Percentiles rank a stretch among this genome's conserved stretches.
These are phyloP conservation scores for Lymantria monacha DNA, from an alignment of 2,888 invertebrate genomes.

Conservation along the genomic window DNA sequence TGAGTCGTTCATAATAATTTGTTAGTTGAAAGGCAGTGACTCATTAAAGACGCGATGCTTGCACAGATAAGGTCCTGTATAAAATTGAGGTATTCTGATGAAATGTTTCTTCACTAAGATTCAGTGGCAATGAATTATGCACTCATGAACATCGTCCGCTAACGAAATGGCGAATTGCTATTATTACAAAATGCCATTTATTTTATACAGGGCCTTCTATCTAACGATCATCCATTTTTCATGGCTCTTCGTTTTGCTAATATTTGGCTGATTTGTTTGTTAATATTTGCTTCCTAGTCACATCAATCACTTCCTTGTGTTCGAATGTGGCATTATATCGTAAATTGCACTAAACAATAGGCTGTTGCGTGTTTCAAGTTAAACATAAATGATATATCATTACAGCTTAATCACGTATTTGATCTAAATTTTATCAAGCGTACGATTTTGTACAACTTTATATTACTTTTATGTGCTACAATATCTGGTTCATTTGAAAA, in stretches of 20 bases:
- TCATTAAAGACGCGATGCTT: slow-evolving; percentile 2
- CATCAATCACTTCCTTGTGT: slow-evolving; percentile 15
- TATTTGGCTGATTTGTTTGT: slow-evolving; percentile 11
- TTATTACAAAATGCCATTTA: background rate
- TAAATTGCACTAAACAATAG: slow-evolving; percentile 6
- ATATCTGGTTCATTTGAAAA: too few species aligned
- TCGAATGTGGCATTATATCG: background rate
- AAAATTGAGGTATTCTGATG: slow-evolving; percentile 5
- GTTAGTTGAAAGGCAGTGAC: background rate
- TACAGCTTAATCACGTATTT: too few species aligned
- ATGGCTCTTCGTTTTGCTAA: slow-evolving; percentile 11
- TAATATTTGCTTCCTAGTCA: slow-evolving; percentile 8
- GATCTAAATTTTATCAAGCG: too few species aligned
- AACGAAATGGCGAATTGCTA: background rate
- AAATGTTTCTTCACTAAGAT: slow-evolving; percentile 14
- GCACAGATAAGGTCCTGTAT: slow-evolving; percentile 16
- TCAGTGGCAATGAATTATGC: background rate
- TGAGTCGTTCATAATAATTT: slow-evolving; percentile 22
- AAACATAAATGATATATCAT: background rate
- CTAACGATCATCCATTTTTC: slow-evolving; percentile 18
- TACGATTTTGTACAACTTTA: too few species aligned
- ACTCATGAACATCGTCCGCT: background rate
- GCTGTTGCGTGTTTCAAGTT: slow-evolving; percentile 7
- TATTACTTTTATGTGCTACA: too few species aligned
- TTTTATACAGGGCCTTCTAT: background rate